Evolutionary conservation across 2,888 invertebrate species (phyloP), one percentile per base, ranked within the genome.

Genomic region (Entomobrya proxima): DNA sequence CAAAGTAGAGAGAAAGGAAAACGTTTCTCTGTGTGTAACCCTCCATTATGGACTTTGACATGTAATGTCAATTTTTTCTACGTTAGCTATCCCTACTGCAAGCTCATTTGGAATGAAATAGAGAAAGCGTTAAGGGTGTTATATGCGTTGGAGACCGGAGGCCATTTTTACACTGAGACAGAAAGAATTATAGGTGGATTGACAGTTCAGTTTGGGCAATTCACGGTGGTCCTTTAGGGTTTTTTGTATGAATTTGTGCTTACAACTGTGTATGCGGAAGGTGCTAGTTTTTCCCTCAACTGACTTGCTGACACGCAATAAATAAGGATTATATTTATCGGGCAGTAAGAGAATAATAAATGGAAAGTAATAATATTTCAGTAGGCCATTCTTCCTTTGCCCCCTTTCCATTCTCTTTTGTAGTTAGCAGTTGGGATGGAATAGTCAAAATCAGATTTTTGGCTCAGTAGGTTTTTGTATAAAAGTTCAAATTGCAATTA

Each of bases 21-120:
- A 32, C 1, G 40, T n/a, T n/a, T 15, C 15, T 15, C 44, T 44
- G 9, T 52, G 55, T 75, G 75, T 52, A 77, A 83, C 77, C 18
- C 77, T 83, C 77, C 83, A 77, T 83, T 83, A 69, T 76, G 76
- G 52, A 67, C 76, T 76, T 55, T 75, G 58, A 81, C 83, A 76
- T 77, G 76, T 76, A 83, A 61, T 76, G 82, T 75, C 77, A 77
- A 77, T 77, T 77, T 61, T 44, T 15, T 27, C 27, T 7, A 40
- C 44, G 15, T 40, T 40, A 7, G 15, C 52, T 55, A n/a, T 72
- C 18, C 47, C 13, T 40, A 24, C 35, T 13, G 35, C 52, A 55
- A 15, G 55, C 75, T 37, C 52, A 55, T 37, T 55, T 75, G 32
- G 35, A 75, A 37, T 52, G 55, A 75, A 75, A 55, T 37, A 75